Conservation (phyloP, 30 jellyfish, hydroid and myxozoan species). For the Hydractinia symbiolongicarpus region DNA sequence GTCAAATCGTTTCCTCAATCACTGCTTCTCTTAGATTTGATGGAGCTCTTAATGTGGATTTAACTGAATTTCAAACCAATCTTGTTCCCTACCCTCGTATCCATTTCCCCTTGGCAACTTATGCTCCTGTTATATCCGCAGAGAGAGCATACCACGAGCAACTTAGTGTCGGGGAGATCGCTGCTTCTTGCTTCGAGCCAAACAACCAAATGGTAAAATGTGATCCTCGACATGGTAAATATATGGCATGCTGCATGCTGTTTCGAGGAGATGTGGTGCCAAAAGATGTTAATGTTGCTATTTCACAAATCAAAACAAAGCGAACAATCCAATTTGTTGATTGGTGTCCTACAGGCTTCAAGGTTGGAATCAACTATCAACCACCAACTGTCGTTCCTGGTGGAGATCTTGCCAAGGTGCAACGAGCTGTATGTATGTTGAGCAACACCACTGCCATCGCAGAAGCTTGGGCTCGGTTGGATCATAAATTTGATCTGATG, state of each 20-base stretch:
- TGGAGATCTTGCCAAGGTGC: too few relatives aligned
- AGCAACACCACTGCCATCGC: too few relatives aligned
- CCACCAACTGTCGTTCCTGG: too few relatives aligned
- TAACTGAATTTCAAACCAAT: neutral
- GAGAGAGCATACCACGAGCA: slow-evolving; percentile 4
- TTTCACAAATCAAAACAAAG: slow-evolving; percentile 19
- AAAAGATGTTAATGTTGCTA: slow-evolving; percentile 26
- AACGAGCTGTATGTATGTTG: too few relatives aligned
- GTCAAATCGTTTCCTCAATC: slow-evolving; percentile 60
- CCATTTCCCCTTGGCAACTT: too few relatives aligned
- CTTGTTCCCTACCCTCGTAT: too few relatives aligned
- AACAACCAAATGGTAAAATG: slow-evolving; percentile 34
- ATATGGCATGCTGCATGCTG: slow-evolving; percentile 5
- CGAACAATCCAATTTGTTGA: slow-evolving; percentile 22
- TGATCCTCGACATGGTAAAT: too few relatives aligned
- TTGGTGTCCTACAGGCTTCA: too few relatives aligned
- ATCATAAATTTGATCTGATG: too few relatives aligned
- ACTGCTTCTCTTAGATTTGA: slow-evolving; percentile 54
- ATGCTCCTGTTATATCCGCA: slow-evolving; percentile 76
- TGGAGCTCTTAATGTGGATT: slow-evolving; percentile 92
- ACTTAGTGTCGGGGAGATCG: too few relatives aligned
- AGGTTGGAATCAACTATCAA: too few relatives aligned
- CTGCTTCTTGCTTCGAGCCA: slow-evolving; percentile 22
- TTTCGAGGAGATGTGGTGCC: slow-evolving; percentile 44
- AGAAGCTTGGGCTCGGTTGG: too few relatives aligned